A percentile compares a stretch with the other conserved stretches of the same genome.
Evolutionary conservation across 2,113 vertebrate genomes (phyloP).

Genomic region (Nycticorax nycticorax): DNA sequence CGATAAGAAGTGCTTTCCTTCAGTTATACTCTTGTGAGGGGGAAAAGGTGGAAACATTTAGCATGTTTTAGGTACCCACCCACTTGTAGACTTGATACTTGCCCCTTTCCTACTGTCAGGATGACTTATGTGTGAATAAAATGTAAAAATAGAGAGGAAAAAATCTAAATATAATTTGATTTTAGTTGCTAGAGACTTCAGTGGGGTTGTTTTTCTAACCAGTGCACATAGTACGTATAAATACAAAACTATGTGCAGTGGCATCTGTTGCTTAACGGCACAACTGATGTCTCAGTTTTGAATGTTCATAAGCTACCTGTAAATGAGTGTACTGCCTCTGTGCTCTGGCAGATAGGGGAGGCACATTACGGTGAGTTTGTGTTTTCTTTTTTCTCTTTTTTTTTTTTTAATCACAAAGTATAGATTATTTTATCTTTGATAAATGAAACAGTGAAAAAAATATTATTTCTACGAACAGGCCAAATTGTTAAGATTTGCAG

Average conservation of each 20-base stretch:
- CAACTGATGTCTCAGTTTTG: neutral
- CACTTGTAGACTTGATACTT: neutral
- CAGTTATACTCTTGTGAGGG: neutral
- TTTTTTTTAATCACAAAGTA: neutral
- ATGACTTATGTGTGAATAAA: neutral
- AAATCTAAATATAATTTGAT: neutral
- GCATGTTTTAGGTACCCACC: neutral
- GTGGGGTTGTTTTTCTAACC: neutral
- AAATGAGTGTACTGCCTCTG: neutral
- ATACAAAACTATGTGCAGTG: neutral
- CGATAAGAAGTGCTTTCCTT: neutral
- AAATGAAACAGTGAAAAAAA: neutral
- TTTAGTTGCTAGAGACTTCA: neutral
- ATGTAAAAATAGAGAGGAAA: neutral
- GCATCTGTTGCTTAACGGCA: neutral
- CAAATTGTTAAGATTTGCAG: neutral
- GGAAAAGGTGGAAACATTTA: neutral
- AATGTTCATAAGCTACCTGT: neutral
- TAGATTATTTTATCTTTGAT: neutral
- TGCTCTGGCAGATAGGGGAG: neutral
- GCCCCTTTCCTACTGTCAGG: neutral
- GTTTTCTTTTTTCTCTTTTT: accelerated
- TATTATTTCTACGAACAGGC: neutral
- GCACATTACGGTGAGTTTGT: neutral
- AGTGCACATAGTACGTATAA: neutral